Percentiles rank a stretch among this genome's conserved stretches.
Conservation (phyloP, 1,140 invertebrate genomes). For the Agraylea sexmaculata region DNA sequence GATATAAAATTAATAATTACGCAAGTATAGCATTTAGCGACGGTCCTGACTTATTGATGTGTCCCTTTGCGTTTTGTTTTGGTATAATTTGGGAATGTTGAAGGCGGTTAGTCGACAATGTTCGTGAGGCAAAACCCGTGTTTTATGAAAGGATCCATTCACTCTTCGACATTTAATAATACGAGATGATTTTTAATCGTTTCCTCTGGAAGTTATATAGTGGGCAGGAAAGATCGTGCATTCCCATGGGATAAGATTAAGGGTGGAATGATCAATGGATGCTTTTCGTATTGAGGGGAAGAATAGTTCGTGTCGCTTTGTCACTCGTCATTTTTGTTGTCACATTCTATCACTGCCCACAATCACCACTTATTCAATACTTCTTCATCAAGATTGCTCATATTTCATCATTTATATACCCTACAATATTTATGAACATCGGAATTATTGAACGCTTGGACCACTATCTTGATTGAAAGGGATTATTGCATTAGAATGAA, state of each 20-base stretch:
- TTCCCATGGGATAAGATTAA: not conserved
- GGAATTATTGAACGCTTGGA: not conserved
- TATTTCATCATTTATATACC: not conserved
- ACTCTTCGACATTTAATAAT: too few relatives aligned
- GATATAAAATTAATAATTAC: too few relatives aligned
- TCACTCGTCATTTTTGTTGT: conserved; percentile 21
- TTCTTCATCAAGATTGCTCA: conserved; percentile 14
- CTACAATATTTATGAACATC: not conserved
- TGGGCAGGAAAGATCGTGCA: conserved; percentile 11
- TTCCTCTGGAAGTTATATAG: conserved; percentile 6
- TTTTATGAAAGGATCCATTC: too few relatives aligned
- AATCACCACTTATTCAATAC: too few relatives aligned
- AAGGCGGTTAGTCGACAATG: too few relatives aligned
- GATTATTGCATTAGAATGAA: not conserved
- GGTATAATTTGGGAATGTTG: too few relatives aligned
- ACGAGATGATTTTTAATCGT: conserved; percentile 9
- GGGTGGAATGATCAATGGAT: conserved; percentile 10
- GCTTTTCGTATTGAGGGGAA: too few relatives aligned
- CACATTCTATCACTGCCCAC: conserved; percentile 21
- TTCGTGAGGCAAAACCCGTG: too few relatives aligned
- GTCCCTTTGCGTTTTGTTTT: too few relatives aligned
- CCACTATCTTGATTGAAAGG: not conserved
- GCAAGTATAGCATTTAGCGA: too few relatives aligned
- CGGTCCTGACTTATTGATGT: too few relatives aligned
- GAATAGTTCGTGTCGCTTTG: too few relatives aligned